Evolutionary conservation across 23 tunicate species (phyloP), one percentile per base, ranked within the genome.

Genomic region (Trididemnum nubilum): DNA sequence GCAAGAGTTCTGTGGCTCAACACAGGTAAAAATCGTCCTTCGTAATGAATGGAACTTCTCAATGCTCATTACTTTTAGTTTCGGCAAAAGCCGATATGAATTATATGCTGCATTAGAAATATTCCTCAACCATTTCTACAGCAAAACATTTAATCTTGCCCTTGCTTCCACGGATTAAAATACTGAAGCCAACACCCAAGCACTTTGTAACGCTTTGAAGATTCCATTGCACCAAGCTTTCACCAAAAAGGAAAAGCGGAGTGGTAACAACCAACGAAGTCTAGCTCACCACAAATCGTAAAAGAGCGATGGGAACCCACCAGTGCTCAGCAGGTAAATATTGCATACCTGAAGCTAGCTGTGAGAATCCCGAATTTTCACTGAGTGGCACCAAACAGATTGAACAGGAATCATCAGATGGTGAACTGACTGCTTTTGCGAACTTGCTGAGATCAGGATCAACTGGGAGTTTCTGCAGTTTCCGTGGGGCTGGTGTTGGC

Each of bases 321-420:
- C 9, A 44, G 15, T 44, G 9, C 54, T 7, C 54, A 7, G 12
- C 9, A 9, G 54, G 15, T 7, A 44, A 44, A 44, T 44, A 9
- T 7, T 7, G 9, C 54, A 36, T 9, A 81, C 85, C 73, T 81
- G 27, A 15, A 26, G 60, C 0, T n/a, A 24, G 29, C 21, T 65
- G 38, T 3, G 73, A 23, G 35, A 82, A 82, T 31, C 70, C 86
- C 31, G 86, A 82, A 24, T 82, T 71, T 12, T 82, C 86, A 27
- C 2, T 50, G 4, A 82, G 35, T 7, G 86, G 39, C 51, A 18
- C 22, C 86, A 70, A 32, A 49, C 86, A 82, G 50, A 82, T 82
- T 31, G 77, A 69, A 35, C 86, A 82, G n/a, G 52, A 51, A 2
- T 82, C 86, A 28, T 70, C 35, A 4, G 78, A 44, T 1, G 76